Conservation (phyloP, 2,113 vertebrate species). For the Halichoerus grypus region DNA sequence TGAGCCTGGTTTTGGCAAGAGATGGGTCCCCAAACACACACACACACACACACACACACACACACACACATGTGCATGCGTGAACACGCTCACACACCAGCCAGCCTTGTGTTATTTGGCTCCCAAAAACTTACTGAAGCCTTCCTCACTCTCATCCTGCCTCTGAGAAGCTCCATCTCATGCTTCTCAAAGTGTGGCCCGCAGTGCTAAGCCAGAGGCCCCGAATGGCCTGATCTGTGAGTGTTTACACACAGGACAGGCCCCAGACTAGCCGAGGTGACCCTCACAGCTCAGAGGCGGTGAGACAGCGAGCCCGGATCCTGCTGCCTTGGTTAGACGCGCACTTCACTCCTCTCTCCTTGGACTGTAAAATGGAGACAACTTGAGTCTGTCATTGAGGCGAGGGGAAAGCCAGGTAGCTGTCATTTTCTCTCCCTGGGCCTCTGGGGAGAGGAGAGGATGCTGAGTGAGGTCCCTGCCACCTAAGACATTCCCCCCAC, state of each 20-base stretch:
- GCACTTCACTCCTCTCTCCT: not conserved
- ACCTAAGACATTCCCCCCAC: not conserved
- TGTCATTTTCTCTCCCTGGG: not conserved
- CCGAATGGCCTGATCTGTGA: not conserved
- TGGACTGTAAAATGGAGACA: not conserved
- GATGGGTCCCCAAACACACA: not conserved
- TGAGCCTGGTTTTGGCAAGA: conserved; percentile 63
- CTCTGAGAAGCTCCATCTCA: not conserved
- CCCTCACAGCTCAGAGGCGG: not conserved
- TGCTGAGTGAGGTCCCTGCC: not conserved
- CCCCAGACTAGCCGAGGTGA: not conserved
- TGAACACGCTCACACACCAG: not conserved
- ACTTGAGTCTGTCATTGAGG: not conserved
- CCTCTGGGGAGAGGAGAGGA: too few species aligned
- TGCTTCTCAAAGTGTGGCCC: not conserved
- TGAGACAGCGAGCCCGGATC: too few species aligned
- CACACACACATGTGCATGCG: accelerated
- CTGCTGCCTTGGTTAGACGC: not conserved
- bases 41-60: not conserved
- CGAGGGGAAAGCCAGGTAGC: too few species aligned
- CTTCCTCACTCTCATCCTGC: not conserved
- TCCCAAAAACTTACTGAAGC: not conserved
- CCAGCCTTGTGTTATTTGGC: not conserved
- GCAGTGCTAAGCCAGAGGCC: not conserved
- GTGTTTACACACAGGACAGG: not conserved